These are phyloP conservation scores for Drosophila biarmipes DNA, from an alignment of 1,140 invertebrate genomes.

Conservation along the genomic window DNA sequence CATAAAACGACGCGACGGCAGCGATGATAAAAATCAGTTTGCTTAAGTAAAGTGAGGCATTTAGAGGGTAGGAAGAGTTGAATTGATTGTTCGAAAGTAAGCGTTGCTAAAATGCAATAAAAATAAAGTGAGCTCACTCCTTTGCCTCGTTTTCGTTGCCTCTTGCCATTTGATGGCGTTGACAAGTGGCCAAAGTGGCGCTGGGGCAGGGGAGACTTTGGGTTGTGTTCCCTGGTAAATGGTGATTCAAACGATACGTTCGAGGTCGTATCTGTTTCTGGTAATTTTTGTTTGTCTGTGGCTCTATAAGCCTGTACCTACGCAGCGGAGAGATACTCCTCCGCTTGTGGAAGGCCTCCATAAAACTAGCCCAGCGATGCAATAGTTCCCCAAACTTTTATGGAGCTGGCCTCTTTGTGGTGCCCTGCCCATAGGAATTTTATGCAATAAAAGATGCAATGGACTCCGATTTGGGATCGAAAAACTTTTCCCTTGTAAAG, in stretches of 20 bases:
- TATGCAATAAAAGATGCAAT: constrained; percentile 5
- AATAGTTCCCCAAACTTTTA: constrained; percentile 15
- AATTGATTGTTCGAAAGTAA: constrained; percentile 72
- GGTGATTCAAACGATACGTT: constrained; percentile 11
- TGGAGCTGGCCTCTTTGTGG: background rate
- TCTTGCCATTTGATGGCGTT: constrained; percentile 54
- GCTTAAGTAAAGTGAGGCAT: constrained; percentile 80
- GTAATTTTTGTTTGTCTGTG: background rate
- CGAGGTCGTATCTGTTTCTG: constrained; percentile 7
- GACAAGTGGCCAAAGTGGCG: constrained; percentile 36
- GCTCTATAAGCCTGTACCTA: constrained; percentile 19
- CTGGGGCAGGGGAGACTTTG: background rate
- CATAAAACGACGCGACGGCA: constrained; percentile 79
- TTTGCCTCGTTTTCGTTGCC: constrained; percentile 14
- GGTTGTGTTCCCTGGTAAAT: constrained; percentile 8
- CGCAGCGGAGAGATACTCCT: background rate
- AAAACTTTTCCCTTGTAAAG: background rate
- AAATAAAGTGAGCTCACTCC: constrained; percentile 52
- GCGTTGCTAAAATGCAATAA: constrained; percentile 73
- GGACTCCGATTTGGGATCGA: background rate
- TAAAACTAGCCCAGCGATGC: constrained; percentile 4
- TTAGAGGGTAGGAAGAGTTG: constrained; percentile 46
- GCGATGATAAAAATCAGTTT: constrained; percentile 81
- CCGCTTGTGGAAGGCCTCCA: constrained; percentile 9
- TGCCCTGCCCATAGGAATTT: background rate